phyloP scores from a whole-genome alignment of 2,113 vertebrate genomes.

The Cettia cetti region DNA sequence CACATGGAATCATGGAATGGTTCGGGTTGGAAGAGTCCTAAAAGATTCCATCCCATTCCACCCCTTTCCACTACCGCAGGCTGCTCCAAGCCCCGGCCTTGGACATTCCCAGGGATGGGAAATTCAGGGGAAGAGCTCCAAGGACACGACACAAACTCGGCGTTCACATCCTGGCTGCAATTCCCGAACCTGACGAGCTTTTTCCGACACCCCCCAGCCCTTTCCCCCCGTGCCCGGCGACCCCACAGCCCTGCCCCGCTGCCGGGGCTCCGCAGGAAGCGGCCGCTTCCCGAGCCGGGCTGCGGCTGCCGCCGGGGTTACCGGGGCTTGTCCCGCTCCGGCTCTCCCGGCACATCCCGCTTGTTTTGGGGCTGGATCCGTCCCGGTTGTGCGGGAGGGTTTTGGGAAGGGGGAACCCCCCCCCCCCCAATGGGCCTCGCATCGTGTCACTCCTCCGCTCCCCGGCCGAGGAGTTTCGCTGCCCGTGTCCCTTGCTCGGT shows the following conservation, averaged over 20 bases:
- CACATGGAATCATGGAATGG: fast-evolving
- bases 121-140: not conserved
- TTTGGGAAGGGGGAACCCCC: fast-evolving
- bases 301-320: not conserved
- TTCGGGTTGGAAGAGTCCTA: not conserved
- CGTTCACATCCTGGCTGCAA: fast-evolving
- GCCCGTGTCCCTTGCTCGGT: not conserved
- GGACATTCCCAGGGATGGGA: not conserved
- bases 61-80: not conserved
- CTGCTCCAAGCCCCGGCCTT: not conserved
- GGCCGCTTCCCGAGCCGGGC: not conserved
- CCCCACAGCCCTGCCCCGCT: not conserved
- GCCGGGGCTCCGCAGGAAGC: not conserved
- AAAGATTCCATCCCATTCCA: not conserved
- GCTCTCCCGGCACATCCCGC: not conserved
- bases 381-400: not conserved
- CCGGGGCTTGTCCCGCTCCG: not conserved
- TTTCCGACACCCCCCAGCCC: not conserved
- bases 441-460: fast-evolving
- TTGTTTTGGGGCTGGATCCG: fast-evolving
- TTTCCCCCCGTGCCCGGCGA: not conserved
- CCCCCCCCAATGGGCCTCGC: not conserved
- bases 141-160: fast-evolving
- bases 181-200: not conserved
- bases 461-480: not conserved